Evolutionary conservation across 2,888 invertebrate genomes (phyloP), one percentile per base, ranked within the genome.

Genomic region (Chalcosyrphus nemorum): DNA sequence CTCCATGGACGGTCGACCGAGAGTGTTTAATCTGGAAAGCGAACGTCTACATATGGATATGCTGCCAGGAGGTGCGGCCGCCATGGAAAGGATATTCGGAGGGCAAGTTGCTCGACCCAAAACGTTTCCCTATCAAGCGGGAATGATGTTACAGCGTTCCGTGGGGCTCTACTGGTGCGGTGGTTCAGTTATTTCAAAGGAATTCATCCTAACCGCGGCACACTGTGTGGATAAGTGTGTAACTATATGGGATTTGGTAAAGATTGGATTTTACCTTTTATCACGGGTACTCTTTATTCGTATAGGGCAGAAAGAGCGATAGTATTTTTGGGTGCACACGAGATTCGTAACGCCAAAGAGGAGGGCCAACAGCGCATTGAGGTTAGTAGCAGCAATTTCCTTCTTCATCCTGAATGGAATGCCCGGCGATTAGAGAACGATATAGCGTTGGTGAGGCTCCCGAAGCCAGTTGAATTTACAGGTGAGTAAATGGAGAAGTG

Each of bases 61-160:
- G 88, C 66, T 89, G 63, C 88, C 89, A 4, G 89, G 88, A 11
- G 88, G 88, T 15, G 87, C 88, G 4, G 88, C 89, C 86, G 91
- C 91, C 43, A 90, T 90, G 91, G 90, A 90, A 87, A 90, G 91
- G 32, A 91, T 91, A 72, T 89, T 91, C 65, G 91, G 91, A 32
- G 91, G 91, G 29, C 87, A 87, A 76, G 89, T 90, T 27, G 91
- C 90, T 5, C 86, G 87, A 71, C 89, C 89, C 0, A 86, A 90
- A 66, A 87, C 88, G 32, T 90, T 91, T 59, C 91, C 91, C 50
- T 91, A 91, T 77, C 91, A 91, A 84, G 91, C 89, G 19, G 91
- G 90, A 27, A 88, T 91, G 70, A 75, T 84, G 65, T n/a, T 84
- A 78, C 90, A 91, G 59, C 88, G 91, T 1, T 88, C 90, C 1